These are phyloP conservation scores for Eupithecia dodoneata DNA, from an alignment of 2,888 invertebrate genomes.

Conservation along the genomic window DNA sequence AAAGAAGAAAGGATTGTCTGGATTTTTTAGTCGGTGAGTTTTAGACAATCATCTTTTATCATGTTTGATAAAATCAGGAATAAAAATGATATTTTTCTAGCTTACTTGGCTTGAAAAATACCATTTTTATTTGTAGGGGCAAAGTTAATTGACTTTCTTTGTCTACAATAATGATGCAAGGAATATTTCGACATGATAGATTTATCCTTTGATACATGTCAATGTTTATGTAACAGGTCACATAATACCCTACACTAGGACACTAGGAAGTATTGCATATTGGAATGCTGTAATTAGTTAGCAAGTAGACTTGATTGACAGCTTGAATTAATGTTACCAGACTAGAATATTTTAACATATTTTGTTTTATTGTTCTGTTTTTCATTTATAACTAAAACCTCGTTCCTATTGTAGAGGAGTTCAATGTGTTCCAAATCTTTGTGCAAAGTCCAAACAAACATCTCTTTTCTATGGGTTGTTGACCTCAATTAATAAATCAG, in stretches of 20 bases:
- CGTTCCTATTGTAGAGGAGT: not conserved
- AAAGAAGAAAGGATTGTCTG: conserved; percentile 85
- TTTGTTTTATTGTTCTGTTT: not conserved
- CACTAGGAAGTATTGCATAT: conserved; percentile 23
- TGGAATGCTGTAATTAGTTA: conserved; percentile 24
- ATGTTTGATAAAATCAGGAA: not conserved
- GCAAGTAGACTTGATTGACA: conserved; percentile 20
- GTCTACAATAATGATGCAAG: not conserved
- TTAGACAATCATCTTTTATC: not conserved
- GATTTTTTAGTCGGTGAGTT: conserved; percentile 86
- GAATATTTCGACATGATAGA: not conserved
- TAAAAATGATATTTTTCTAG: not conserved
- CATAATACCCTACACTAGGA: conserved; percentile 36
- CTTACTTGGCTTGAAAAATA: not conserved
- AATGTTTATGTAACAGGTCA: conserved; percentile 39
- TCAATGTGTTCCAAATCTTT: not conserved
- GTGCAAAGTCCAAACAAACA: not conserved
- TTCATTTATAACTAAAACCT: not conserved
- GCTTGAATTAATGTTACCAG: conserved; percentile 25
- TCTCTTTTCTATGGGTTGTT: not conserved
- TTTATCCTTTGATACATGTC: not conserved
- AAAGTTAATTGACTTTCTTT: not conserved
- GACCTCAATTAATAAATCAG: not conserved
- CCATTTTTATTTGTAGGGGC: too few species aligned
- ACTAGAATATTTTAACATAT: not conserved